phyloP scores from a whole-genome alignment of 2,113 vertebrate species.

The Peromyscus californicus region DNA sequence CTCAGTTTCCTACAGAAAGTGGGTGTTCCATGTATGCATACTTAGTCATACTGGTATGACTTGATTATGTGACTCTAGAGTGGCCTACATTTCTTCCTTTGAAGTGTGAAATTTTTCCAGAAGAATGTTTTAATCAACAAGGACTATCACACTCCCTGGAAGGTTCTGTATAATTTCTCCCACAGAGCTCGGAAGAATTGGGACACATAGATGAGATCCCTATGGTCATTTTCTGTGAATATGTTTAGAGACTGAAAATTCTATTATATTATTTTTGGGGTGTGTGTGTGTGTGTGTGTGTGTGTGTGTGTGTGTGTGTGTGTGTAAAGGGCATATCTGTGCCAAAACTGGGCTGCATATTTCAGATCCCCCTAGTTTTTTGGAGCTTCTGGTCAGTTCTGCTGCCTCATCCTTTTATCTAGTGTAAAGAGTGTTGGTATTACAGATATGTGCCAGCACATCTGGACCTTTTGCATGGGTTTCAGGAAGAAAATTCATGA shows the following conservation, averaged over 20 bases:
- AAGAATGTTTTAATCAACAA: background rate
- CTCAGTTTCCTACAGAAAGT: background rate
- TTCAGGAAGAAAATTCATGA: background rate
- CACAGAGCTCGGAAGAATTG: background rate
- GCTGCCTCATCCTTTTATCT: background rate
- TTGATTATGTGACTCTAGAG: background rate
- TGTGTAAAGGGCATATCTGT: background rate
- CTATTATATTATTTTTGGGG: background rate
- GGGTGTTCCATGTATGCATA: background rate
- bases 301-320: background rate
- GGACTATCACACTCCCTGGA: background rate
- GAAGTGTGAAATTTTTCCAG: background rate
- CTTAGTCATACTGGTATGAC: background rate
- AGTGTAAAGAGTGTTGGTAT: background rate
- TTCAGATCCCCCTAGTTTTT: background rate
- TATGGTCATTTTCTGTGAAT: background rate
- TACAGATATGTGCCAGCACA: background rate
- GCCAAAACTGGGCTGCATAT: background rate
- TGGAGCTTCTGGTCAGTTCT: background rate
- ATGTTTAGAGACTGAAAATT: background rate
- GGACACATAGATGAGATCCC: background rate
- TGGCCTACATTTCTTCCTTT: background rate
- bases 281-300: background rate
- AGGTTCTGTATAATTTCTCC: background rate
- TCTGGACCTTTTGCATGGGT: background rate